Conservation (phyloP, 1,140 invertebrate species). For the Lordiphosa stackelbergi region DNA sequence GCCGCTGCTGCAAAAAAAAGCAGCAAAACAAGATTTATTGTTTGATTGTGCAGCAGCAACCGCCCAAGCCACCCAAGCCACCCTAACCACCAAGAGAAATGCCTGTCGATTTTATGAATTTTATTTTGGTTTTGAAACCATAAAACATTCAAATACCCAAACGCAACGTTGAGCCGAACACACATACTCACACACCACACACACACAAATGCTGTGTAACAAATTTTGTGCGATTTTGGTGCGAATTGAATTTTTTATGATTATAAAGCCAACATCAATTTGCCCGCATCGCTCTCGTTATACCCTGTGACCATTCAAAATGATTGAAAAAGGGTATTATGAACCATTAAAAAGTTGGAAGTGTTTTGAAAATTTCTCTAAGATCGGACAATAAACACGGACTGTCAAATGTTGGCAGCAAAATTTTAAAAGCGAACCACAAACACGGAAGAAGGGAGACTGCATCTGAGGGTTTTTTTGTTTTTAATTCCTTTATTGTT, state of each 20-base stretch:
- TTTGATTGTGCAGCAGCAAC: constrained; percentile 54
- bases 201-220: constrained; percentile 30
- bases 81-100: constrained; percentile 19
- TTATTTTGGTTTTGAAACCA: constrained; percentile 62
- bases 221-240: constrained; percentile 57
- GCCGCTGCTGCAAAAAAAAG: constrained; percentile 10
- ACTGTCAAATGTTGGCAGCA: too few relatives aligned
- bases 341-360: too few relatives aligned
- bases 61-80: neutral
- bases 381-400: too few relatives aligned
- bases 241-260: constrained; percentile 58
- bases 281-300: constrained; percentile 11
- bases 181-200: neutral
- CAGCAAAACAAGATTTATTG: constrained; percentile 54
- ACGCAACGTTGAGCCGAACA: too few relatives aligned
- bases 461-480: too few relatives aligned
- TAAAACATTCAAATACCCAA: constrained; percentile 65
- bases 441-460: too few relatives aligned
- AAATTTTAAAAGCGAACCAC: too few relatives aligned
- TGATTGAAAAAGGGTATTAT: too few relatives aligned
- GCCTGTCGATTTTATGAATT: constrained; percentile 64
- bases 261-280: constrained; percentile 62
- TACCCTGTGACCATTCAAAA: too few relatives aligned
- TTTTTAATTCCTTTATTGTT: too few relatives aligned
- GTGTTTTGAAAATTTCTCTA: too few relatives aligned